These are phyloP conservation scores for Enteromius paludinosus DNA, from an alignment of 2,797 vertebrate species.

Conservation along the genomic window DNA sequence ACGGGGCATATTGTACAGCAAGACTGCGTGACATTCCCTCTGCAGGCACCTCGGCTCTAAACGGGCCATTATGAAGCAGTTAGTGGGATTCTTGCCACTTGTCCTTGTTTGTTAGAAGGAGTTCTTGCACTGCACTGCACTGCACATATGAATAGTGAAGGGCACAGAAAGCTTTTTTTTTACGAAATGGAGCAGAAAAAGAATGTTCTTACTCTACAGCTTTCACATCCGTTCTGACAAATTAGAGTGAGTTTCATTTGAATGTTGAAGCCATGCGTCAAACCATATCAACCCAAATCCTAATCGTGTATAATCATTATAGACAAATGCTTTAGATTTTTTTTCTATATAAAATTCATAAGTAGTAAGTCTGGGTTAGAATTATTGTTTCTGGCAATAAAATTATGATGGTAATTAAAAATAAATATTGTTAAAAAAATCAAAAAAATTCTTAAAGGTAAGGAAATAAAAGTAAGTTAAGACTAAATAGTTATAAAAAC, in stretches of 20 bases:
- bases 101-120: slow-evolving; percentile 37
- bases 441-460: no score
- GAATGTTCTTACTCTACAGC: background rate
- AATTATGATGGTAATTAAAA: background rate
- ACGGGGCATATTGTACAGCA: slow-evolving; percentile 38
- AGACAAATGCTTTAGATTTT: background rate
- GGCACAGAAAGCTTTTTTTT: background rate
- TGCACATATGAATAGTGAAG: background rate
- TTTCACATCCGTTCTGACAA: no score
- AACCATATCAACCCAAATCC: background rate
- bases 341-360: background rate
- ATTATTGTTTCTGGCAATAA: background rate
- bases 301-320: background rate
- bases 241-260: background rate
- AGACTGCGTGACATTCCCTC: slow-evolving; percentile 41
- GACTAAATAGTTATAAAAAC: background rate
- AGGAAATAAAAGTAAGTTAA: background rate
- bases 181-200: background rate
- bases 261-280: background rate
- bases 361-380: background rate
- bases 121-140: background rate
- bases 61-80: slow-evolving; percentile 42
- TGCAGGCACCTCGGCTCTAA: slow-evolving; percentile 50
- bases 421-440: background rate
- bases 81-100: slow-evolving; percentile 32